phyloP scores from a whole-genome alignment of 2,797 vertebrate genomes.

The Pithecia hirsuta region DNA sequence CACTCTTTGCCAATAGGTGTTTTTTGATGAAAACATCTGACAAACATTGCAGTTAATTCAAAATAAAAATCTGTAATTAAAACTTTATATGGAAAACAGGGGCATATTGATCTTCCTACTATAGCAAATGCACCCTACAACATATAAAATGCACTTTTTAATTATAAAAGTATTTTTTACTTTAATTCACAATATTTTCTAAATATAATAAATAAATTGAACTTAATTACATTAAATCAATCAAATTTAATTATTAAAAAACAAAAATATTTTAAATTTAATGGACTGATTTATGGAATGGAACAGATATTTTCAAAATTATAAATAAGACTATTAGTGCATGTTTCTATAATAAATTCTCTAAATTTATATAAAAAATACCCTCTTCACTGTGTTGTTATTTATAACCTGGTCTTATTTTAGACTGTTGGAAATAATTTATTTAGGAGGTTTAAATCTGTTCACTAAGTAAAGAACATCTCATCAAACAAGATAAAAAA shows the following conservation, averaged over 20 bases:
- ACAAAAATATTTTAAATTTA: neutral
- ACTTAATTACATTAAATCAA: neutral
- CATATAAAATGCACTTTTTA: neutral
- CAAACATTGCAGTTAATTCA: neutral
- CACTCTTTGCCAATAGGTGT: neutral
- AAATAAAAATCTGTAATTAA: neutral
- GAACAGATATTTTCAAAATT: neutral
- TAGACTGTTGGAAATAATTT: neutral
- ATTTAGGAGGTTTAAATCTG: neutral
- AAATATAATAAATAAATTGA: neutral
- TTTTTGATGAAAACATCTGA: neutral
- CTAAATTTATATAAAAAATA: neutral
- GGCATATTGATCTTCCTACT: neutral
- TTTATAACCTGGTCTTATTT: constrained; percentile 4
- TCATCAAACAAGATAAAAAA: constrained; percentile 53
- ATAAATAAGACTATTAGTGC: neutral
- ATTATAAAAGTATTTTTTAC: neutral
- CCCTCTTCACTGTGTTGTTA: neutral
- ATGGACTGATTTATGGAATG: neutral
- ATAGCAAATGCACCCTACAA: neutral
- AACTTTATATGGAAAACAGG: neutral
- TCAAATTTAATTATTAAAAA: neutral
- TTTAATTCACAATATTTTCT: neutral
- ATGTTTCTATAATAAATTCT: neutral
- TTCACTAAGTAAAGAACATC: neutral